Base-by-base conservation (phyloP, 1,140 invertebrate species). In the Caenorhabditis latens region DNA sequence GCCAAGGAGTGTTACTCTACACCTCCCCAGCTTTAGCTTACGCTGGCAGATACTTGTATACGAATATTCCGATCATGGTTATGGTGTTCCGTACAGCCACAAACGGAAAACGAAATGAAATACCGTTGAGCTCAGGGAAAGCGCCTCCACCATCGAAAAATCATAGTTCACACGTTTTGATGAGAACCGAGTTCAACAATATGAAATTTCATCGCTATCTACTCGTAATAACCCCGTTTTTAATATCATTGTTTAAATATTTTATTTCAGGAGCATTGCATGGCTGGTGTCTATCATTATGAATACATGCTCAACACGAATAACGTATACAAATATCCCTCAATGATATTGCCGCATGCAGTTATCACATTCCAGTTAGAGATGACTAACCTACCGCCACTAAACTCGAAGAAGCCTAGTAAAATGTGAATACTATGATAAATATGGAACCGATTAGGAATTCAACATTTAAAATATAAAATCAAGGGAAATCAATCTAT, bases 401-500 rank as follows among this genome's bases (percentile, higher is more conserved):
- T 13, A 24, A 8, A n/a, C 2, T 4, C 32, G 53, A 5, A 79
- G n/a, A 42, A 14, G 14, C 42, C 53, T 79, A 46, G 40, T 32
- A 79, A 50, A 79, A 79, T 79, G 71, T 79, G 21, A 79, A 4
- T 79, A 79, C 16, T 11, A 14, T 53, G 19, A 58, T n/a, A 16
- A 58, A n/a, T n/a, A n/a, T 21, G 4, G 3, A 8, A 19, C 19
- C 16, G 16, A 58, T 14, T 19, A 19, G 67, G 19, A 13, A 32
- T 65, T 65, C 63, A 40, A 16, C 21, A 65, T 65, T 65, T 65
- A n/a, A n/a, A 65, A 13, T 13, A 65, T 65, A 7, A 42, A 11
- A 32, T 1, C 32, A 32, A 32, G 32, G 32, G 2, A 32, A 32
- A 32, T 32, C 32, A 32, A 0, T 32, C 32, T 32, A 32, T 32